Evolutionary conservation across 2,888 invertebrate species (phyloP).

Genomic region (Nowickia ferox): DNA sequence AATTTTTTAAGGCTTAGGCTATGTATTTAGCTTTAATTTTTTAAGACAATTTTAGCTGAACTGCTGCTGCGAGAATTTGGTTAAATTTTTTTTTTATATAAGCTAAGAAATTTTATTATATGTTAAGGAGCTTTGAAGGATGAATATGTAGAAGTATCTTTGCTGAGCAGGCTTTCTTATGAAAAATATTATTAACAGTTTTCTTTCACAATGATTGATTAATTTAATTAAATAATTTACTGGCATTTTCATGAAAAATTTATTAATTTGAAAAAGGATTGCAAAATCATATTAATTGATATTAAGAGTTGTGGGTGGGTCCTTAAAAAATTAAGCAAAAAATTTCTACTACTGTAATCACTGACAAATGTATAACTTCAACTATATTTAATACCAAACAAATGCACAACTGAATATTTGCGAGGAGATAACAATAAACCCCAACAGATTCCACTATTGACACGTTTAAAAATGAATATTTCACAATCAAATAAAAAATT

Average conservation of each 20-base stretch:
- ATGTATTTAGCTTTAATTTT: conserved; percentile 8
- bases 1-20: neutral
- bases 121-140: too few species aligned
- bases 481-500: conserved; percentile 47
- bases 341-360: neutral
- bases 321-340: neutral
- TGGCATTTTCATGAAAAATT: too few species aligned
- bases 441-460: conserved; percentile 10
- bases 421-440: neutral
- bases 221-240: too few species aligned
- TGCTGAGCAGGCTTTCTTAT: too few species aligned
- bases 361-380: neutral
- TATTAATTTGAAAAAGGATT: too few species aligned
- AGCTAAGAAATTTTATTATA: too few species aligned
- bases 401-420: conserved; percentile 2
- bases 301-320: neutral
- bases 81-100: too few species aligned
- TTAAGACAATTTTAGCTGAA: neutral
- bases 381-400: neutral
- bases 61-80: neutral
- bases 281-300: too few species aligned
- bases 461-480: conserved; percentile 47
- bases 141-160: too few species aligned
- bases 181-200: too few species aligned
- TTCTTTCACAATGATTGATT: too few species aligned